Conservation (phyloP, 2,888 invertebrate genomes). For the Sphecodes monilicornis region DNA sequence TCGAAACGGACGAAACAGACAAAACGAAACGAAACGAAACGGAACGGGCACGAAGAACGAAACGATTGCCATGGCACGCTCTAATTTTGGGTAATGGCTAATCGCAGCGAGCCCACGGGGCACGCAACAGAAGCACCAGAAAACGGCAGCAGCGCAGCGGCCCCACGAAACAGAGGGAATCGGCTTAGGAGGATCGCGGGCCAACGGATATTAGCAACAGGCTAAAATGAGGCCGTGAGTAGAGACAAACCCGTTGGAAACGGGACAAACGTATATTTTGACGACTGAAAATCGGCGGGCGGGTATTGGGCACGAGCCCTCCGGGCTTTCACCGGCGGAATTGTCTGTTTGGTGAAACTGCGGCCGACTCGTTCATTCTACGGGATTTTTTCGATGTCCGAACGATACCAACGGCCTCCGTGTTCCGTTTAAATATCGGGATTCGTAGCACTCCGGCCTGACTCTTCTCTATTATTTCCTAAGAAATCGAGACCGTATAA, state of each 20-base stretch:
- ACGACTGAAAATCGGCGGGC: conserved; percentile 81
- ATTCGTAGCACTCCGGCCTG: conserved; percentile 59
- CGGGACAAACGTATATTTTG: conserved; percentile 83
- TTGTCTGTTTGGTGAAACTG: conserved; percentile 19
- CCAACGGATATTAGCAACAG: conserved; percentile 67
- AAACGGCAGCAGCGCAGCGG: conserved; percentile 18
- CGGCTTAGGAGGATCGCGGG: conserved; percentile 23
- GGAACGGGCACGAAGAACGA: conserved; percentile 46
- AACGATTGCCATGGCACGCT: conserved; percentile 65
- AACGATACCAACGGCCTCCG: conserved; percentile 50
- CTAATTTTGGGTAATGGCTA: conserved; percentile 80
- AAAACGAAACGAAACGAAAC: conserved; percentile 18
- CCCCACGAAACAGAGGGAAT: not conserved
- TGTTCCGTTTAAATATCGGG: conserved; percentile 75
- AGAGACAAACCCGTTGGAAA: conserved; percentile 66
- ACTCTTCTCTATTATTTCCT: conserved; percentile 74
- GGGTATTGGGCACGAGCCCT: conserved; percentile 70
- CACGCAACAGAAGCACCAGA: conserved; percentile 58
- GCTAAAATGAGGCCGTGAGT: conserved; percentile 55
- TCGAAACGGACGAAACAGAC: conserved; percentile 40
- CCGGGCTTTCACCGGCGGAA: conserved; percentile 36
- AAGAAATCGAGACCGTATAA: conserved; percentile 51
- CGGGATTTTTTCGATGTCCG: conserved; percentile 38
- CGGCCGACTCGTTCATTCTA: conserved; percentile 27
- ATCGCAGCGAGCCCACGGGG: conserved; percentile 69